These are phyloP conservation scores for Dendrocincla fuliginosa DNA, from an alignment of 2,797 vertebrate species.

Conservation along the genomic window DNA sequence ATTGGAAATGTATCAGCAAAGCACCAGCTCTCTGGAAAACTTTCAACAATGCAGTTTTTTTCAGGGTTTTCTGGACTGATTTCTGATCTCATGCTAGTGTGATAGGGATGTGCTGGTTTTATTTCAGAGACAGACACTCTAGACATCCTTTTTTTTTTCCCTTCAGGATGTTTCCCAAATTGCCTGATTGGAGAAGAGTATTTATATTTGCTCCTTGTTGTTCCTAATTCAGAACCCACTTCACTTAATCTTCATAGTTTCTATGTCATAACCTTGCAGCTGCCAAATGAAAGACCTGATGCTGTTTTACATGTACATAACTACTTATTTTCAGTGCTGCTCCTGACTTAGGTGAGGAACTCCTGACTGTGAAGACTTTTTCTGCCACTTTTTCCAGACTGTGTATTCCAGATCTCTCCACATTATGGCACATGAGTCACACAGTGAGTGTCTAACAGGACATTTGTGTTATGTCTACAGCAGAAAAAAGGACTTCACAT, in stretches of 20 bases:
- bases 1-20: constrained; percentile 23
- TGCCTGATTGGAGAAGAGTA: neutral
- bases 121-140: neutral
- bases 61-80: neutral
- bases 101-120: neutral
- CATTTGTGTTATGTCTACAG: constrained; percentile 54
- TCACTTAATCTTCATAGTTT: neutral
- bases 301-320: neutral
- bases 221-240: neutral
- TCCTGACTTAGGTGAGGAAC: neutral
- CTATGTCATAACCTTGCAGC: neutral
- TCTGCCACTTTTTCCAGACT: neutral
- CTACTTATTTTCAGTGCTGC: neutral
- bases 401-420: neutral
- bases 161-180: neutral
- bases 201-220: neutral
- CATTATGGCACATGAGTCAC: constrained; percentile 33
- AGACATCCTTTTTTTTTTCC: neutral
- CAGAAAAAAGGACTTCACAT: constrained; percentile 14
- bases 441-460: neutral
- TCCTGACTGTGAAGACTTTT: neutral
- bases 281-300: neutral
- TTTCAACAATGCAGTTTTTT: neutral
- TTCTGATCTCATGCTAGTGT: neutral
- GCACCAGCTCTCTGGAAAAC: neutral